A percentile compares a stretch with the other conserved stretches of the same genome.
Evolutionary conservation across 2,888 invertebrate genomes (phyloP).

Genomic region (Noctuana brunneofusca): DNA sequence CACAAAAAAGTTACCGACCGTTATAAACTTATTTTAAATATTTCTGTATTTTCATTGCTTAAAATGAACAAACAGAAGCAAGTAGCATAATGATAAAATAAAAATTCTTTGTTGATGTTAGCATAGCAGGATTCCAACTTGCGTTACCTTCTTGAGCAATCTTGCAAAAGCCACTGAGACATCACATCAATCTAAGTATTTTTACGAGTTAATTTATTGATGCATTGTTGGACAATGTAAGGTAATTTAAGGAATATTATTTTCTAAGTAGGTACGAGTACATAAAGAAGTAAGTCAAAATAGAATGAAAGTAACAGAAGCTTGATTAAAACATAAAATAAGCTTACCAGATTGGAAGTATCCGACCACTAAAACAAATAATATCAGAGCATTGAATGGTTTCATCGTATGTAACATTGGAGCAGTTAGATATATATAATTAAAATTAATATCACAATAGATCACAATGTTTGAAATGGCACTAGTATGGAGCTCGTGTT

Average conservation of each 20-base stretch:
- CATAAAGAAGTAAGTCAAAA: background rate
- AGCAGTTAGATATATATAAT: conserved; percentile 12
- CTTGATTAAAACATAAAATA: background rate
- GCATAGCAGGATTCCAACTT: background rate
- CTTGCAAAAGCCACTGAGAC: background rate
- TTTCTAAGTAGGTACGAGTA: no score
- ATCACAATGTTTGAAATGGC: conserved; percentile 36
- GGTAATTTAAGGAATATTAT: no score
- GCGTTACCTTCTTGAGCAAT: background rate
- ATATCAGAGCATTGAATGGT: conserved; percentile 44
- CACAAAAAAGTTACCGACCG: no score
- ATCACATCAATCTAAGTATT: background rate
- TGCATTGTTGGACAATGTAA: no score
- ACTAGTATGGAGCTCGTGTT: conserved; percentile 19
- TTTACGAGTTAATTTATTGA: background rate
- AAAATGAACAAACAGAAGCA: no score
- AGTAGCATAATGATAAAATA: no score
- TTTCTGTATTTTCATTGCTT: no score
- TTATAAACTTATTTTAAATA: no score
- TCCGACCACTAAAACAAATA: conserved; percentile 48
- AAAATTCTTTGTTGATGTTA: background rate
- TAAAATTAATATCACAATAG: conserved; percentile 36
- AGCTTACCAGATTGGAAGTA: conserved; percentile 52
- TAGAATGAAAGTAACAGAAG: background rate
- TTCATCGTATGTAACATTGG: conserved; percentile 41